phyloP scores from a whole-genome alignment of 1,140 invertebrate species.

The Heliothis subflexa region DNA sequence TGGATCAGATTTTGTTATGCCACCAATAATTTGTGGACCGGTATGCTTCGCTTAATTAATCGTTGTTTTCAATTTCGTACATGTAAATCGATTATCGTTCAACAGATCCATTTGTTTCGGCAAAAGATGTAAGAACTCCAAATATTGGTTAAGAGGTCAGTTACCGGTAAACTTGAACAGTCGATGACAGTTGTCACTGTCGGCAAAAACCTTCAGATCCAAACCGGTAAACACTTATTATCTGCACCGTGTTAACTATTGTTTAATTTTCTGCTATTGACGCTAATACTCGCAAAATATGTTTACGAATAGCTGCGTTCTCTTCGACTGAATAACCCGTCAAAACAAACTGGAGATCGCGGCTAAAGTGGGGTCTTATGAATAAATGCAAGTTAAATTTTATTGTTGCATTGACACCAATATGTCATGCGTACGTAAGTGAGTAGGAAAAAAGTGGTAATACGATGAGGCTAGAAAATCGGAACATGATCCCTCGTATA shows the following conservation, averaged over 20 bases:
- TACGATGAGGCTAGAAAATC: conserved; percentile 78
- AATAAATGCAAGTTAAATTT: conserved; percentile 75
- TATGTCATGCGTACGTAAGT: conserved; percentile 65
- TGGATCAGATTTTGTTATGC: conserved; percentile 56
- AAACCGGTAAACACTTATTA: conserved; percentile 4
- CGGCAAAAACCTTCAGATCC: conserved; percentile 21
- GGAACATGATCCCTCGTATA: conserved; percentile 70
- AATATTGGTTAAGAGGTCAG: conserved; percentile 81
- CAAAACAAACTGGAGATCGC: conserved; percentile 57
- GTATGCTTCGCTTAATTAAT: conserved; percentile 10
- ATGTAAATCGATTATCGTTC: conserved; percentile 22
- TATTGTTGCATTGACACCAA: conserved; percentile 80
- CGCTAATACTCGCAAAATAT: conserved; percentile 17
- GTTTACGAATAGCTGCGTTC: not conserved
- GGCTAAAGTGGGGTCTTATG: conserved; percentile 52
- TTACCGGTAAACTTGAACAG: conserved; percentile 72
- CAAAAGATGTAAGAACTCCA: conserved; percentile 70
- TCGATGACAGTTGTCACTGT: conserved; percentile 64
- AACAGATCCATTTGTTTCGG: conserved; percentile 60
- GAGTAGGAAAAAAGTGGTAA: conserved; percentile 71
- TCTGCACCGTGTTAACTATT: conserved; percentile 9
- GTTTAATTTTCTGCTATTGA: conserved; percentile 8
- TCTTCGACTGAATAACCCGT: conserved; percentile 20
- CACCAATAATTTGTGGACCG: conserved; percentile 20
- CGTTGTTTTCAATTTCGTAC: conserved; percentile 26